Base-by-base conservation (phyloP, 1,140 invertebrate genomes). In the Parapsyche elsis region DNA sequence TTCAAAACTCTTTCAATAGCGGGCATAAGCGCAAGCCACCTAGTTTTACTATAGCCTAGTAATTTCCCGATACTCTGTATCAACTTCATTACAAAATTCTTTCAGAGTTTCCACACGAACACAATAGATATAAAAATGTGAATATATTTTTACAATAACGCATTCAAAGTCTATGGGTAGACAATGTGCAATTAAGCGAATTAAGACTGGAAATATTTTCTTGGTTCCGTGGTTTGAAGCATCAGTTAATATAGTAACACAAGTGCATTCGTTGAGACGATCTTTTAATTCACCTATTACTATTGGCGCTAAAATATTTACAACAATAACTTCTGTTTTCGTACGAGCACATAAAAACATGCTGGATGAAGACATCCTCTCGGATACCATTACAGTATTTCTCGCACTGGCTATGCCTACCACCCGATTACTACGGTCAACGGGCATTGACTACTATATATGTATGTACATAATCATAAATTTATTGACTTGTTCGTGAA, bases 111-210 rank as follows among this genome's bases (percentile, higher is more conserved):
- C 81, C 23, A 85, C 83, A 73, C 84, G 76, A 67, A 84, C 81
- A 61, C 81, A 86, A 71, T 86, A 85, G 53, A 85, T 85, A 81
- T 82, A 84, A 83, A 86, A 86, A 82, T 84, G 83, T 71, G 71
- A 78, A 67, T 67, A 67, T 67, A 67, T 67, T 67, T 67, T 67
- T 16, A 67, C 61, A 67, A 67, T 67, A 67, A 67, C 61, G 24
- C 61, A 26, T 67, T 67, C 24, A 26, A 67, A 67, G 10, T 67
- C 19, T 7, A 26, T 67, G 1, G 1, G 61, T 16, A 23, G 19
- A 5, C 61, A 23, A 2, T 67, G 19, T 23, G 24, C n/a, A 23
- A 67, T 67, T 67, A 67, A 71, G 24, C n/a, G 38, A 30, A 71
- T 19, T 30, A 71, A 4, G 24, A 71, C 30, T 21, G 44, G 7